phyloP scores from a whole-genome alignment of 2,113 vertebrate species.

The Hemibagrus wyckioides region DNA sequence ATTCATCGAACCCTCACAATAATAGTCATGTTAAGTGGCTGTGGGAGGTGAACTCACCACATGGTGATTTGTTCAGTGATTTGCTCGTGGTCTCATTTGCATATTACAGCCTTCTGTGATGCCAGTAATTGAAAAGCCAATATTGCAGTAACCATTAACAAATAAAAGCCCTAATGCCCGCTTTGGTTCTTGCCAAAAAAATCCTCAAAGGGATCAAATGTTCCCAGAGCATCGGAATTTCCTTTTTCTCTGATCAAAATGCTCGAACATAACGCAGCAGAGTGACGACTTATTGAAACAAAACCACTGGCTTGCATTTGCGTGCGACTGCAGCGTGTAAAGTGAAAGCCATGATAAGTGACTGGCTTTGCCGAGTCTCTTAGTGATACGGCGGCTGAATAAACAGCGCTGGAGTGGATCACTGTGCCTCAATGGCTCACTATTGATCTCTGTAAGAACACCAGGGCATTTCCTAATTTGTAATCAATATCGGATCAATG shows the following conservation, averaged over 20 bases:
- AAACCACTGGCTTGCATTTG: not conserved
- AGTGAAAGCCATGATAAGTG: slow-evolving; percentile 21
- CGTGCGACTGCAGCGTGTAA: not conserved
- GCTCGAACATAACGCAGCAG: not conserved
- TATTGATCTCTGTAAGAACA: slow-evolving; percentile 69
- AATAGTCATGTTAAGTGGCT: not conserved
- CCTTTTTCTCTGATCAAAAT: not conserved
- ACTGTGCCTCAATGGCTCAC: slow-evolving; percentile 62
- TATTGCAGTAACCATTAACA: not conserved
- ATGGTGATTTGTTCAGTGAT: slow-evolving; percentile 14
- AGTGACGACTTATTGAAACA: not conserved
- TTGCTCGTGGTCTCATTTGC: slow-evolving; percentile 20
- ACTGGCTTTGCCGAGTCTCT: slow-evolving; percentile 31
- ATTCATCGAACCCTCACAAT: not conserved
- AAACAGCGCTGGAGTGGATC: slow-evolving; percentile 53
- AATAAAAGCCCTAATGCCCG: slow-evolving; percentile 10
- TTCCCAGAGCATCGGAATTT: not conserved
- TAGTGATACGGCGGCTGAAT: slow-evolving; percentile 34
- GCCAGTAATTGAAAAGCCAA: slow-evolving; percentile 14
- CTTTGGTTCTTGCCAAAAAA: slow-evolving; percentile 2
- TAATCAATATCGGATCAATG: slow-evolving; percentile 77
- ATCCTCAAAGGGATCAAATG: not conserved
- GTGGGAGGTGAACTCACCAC: slow-evolving; percentile 12
- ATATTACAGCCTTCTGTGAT: slow-evolving; percentile 24
- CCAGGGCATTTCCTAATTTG: slow-evolving; percentile 75